Evolutionary conservation across 2,888 invertebrate species (phyloP), one percentile per base, ranked within the genome.

Genomic region (Hyppa rectilinea): DNA sequence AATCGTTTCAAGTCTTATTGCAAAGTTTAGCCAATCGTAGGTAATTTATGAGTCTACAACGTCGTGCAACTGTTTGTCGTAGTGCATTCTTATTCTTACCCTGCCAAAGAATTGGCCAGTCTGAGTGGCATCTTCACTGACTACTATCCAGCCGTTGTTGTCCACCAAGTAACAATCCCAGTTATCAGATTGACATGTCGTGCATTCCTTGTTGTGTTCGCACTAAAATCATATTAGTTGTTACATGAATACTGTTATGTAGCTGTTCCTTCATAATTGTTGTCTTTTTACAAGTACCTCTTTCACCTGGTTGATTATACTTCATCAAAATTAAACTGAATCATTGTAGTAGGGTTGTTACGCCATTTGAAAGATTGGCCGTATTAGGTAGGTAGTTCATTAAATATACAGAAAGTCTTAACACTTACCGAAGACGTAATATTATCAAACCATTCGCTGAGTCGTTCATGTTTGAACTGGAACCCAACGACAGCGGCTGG

Each of bases 21-120:
- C 14, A 61, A 26, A 4, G 10, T n/a, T 36, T 5, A 62, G 9
- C 55, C 9, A 26, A 58, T 34, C 14, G 14, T 34, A n/a, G n/a
- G 26, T 20, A 20, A 9, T 34, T 14, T 55, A 55, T 52, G 17
- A 23, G 17, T 23, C 17, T 26, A 62, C 29, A 9, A 36, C 17
- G 4, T 47, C 34, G 7, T 68, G 34, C 40, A 20, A 75, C 14
- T 7, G 5, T 34, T 14, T 38, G 5, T 26, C 10, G 5, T 29
- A 0, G 52, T 23, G 34, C 5, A 34, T 29, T 26, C 84, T 40
- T 7, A 34, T 29, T 26, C 84, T 79, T 56, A 99, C 97, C 89
- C 98, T 98, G 1, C 99, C 99, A 88, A 99, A 98, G 92, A 99
- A 99, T 87, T 97, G 97, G 4, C 99, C 99, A 0, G 98, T 98